Evolutionary conservation across 2,888 invertebrate species (phyloP), one percentile per base, ranked within the genome.

Genomic region (Elaeidobius kamerunicus): DNA sequence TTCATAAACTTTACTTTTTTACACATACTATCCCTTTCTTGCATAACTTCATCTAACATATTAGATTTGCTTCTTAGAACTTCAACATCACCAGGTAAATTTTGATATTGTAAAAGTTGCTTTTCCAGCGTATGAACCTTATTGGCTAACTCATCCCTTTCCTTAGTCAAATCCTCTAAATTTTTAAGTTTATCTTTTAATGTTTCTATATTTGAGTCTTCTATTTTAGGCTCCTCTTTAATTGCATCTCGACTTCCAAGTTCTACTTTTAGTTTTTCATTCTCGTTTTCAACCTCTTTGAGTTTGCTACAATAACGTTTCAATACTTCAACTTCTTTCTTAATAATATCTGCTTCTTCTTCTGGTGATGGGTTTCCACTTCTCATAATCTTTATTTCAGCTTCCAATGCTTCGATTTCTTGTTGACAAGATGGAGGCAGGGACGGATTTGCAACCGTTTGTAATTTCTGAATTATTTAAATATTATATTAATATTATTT

Each of bases 221-320:
- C 47, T 38, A 48, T 7, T 14, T 44, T 47, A 14, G 14, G 12
- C 23, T 36, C 52, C 30, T 42, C 43, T 20, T 55, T 50, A 6
- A 42, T 14, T 9, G 39, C 48, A 11, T 41, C 54, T 14, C 55
- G 43, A 16, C 50, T 52, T n/a, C 52, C 56, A 1, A 61, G 49
- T 55, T 65, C 63, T 1, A 46, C 43, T 61, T 63, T 68, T 3
- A 70, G 59, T 49, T 59, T 58, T 41, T 66, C 60, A 45, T 71
- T 71, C 57, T 70, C 69, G 18, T 60, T 62, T 62, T 68, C 65
- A 9, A 69, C 65, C 18, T 59, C 59, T 12, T 65, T 60, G 12
- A 71, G 53, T 55, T 70, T 68, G 38, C 61, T 57, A 48, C 69
- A 70, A 52, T 69, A 69, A 46, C 63, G 63, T 55, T 67, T 70